Evolutionary conservation across 2,797 vertebrate species (phyloP), one percentile per base, ranked within the genome.

Genomic region (Enteromius treurensis): DNA sequence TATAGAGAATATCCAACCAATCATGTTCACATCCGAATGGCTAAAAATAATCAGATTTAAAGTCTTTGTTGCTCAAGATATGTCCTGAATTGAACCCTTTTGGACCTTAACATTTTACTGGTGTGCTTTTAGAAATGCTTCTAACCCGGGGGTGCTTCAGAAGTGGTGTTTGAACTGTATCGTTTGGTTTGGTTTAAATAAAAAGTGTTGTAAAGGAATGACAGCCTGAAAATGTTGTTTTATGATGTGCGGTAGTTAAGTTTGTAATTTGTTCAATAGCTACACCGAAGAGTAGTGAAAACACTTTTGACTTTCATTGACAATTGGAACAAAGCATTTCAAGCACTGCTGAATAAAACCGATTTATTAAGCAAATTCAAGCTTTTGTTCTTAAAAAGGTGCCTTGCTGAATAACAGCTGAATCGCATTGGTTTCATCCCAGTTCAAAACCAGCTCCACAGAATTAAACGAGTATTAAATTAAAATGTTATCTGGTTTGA

Each of bases 401-500:
- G 79, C 15, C 58, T 47, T 81, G 15, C 11, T 75, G 76, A 79
- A 82, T 58, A 34, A 60, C 73, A 58, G 45, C 37, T 82, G 77
- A 86, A 83, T 82, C 65, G 62, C 51, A 29, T 29, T 60, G 49
- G 11, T 81, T 81, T 53, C 53, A 69, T 87, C 51, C 75, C 21
- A 69, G 79, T 68, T 70, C 51, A 76, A 65, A 65, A 60, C 37
- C 34, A 84, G 71, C 76, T 34, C 77, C 40, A 51, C 47, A 69
- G 64, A 77, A 34, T 76, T 40, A 40, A 76, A 84, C 60, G 81
- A 71, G 55, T 77, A 67, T 76, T 75, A 79, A 84, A 81, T 81
- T 77, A 69, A 84, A 87, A 84, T 68, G 55, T 84, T 74, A 81
- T 89, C 80, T 79, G 23, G 9, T 26, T 75, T 74, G 40, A 79